Percentiles rank a stretch among this genome's conserved stretches.
These are phyloP conservation scores for Delichon dasypus DNA, from an alignment of 2,797 vertebrate species.

Conservation along the genomic window DNA sequence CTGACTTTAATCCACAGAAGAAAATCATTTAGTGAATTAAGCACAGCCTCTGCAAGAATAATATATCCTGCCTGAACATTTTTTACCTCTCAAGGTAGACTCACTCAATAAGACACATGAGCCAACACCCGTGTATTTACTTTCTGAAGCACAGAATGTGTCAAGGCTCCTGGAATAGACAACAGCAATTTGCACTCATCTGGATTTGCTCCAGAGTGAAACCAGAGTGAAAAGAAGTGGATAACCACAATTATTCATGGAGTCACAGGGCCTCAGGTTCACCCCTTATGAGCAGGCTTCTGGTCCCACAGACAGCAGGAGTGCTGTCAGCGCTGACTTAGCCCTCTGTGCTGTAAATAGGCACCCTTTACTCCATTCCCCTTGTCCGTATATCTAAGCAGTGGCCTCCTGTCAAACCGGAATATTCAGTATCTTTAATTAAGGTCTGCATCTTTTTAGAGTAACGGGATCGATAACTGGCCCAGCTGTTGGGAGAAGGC, in stretches of 20 bases:
- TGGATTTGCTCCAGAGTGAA: neutral
- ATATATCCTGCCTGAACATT: neutral
- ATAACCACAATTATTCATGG: neutral
- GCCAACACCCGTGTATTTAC: neutral
- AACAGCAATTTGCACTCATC: neutral
- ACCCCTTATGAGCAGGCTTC: neutral
- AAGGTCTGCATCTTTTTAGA: neutral
- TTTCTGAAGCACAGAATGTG: neutral
- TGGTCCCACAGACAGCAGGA: neutral
- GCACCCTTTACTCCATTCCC: neutral
- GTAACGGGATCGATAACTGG: fast-evolving
- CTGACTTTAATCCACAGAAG: neutral
- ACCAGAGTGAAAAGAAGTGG: neutral
- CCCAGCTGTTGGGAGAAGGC: neutral
- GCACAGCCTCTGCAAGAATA: neutral
- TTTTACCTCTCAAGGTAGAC: neutral
- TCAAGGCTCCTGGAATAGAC: neutral
- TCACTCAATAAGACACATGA: neutral
- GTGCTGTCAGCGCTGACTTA: neutral
- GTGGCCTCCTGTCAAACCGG: neutral
- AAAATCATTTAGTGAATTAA: neutral
- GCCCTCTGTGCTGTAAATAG: neutral
- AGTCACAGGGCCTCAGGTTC: neutral
- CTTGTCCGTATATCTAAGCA: neutral
- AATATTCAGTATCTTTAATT: neutral